These are phyloP conservation scores for Philaenus spumarius DNA, from an alignment of 1,140 invertebrate genomes.

Conservation along the genomic window DNA sequence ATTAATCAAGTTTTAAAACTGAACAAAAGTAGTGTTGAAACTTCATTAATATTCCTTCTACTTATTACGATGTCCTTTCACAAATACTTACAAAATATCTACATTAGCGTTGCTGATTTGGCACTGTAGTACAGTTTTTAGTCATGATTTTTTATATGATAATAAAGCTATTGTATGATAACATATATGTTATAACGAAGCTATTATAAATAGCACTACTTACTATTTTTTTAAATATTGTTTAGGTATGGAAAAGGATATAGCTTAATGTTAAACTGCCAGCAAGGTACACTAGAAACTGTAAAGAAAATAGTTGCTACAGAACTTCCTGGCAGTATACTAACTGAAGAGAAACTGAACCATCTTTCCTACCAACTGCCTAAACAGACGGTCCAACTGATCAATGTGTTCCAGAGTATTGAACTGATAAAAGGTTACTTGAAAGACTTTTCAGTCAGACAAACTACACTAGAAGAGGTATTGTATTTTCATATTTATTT, in stretches of 20 bases:
- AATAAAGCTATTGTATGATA: too few species aligned
- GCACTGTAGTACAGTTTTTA: too few species aligned
- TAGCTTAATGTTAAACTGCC: constrained; percentile 45
- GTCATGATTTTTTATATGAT: too few species aligned
- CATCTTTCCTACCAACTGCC: constrained; percentile 24
- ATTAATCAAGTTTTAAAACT: too few species aligned
- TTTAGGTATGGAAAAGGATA: constrained; percentile 56
- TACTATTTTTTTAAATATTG: constrained; percentile 6
- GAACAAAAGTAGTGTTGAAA: too few species aligned
- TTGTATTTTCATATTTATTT: too few species aligned
- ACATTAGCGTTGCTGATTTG: too few species aligned
- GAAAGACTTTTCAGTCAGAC: constrained; percentile 53
- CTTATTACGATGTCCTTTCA: too few species aligned
- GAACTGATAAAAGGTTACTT: constrained; percentile 40
- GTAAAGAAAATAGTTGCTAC: constrained; percentile 27
- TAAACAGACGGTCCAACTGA: constrained; percentile 32
- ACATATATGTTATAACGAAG: too few species aligned
- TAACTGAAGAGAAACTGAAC: constrained; percentile 34
- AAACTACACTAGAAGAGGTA: constrained; percentile 56
- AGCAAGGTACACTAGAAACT: constrained; percentile 23
- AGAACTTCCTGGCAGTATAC: constrained; percentile 23
- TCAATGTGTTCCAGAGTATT: constrained; percentile 46
- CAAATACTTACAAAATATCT: too few species aligned
- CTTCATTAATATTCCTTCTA: too few species aligned
- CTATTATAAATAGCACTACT: too few species aligned